Base-by-base conservation (phyloP, 2,888 invertebrate genomes). In the Torymus tubicola region DNA sequence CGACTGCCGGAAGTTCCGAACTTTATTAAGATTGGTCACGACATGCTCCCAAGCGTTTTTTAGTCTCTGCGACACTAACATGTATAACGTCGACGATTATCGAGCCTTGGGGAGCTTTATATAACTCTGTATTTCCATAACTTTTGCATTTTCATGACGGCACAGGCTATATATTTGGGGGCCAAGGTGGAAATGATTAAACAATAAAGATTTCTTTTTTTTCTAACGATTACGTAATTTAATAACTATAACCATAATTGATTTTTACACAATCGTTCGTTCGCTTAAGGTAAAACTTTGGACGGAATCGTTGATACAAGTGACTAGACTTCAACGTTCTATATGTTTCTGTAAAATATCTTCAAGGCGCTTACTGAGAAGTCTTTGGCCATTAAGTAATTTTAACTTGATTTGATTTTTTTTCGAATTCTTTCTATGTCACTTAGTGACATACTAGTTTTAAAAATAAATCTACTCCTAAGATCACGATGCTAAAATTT, bases 381-480 rank as follows among this genome's bases (percentile, higher is more conserved):
- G 63, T 14, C 55, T 73, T 73, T 73, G 73, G 73, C 73, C 64
- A 73, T 64, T 73, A 12, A 16, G 55, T 42, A 64, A 52, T 63
- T 52, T 63, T n/a, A 31, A 16, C 24, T 31, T 65, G 5, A 57
- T 42, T 31, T 31, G 12, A 57, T 57, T 31, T 31, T 21, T 24
- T 57, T 57, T 31, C 31, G 31, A 31, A 31, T 31, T 31, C 3
- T 31, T 31, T 31, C 31, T 2, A 31, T 31, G 31, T 31, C 5
- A 5, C 31, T 31, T 31, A 31, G n/a, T n/a, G n/a, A n/a, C n/a
- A n/a, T n/a, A n/a, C n/a, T n/a, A n/a, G 31, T 0, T 5, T 31
- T 31, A 31, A 31, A 31, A 31, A 31, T 31, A 31, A 31, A 31
- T 31, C 31, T 31, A 31, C 1, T 31, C 4, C 31, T 31, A 31